phyloP scores from a whole-genome alignment of 2,888 invertebrate species.

The Brenthis hecate region DNA sequence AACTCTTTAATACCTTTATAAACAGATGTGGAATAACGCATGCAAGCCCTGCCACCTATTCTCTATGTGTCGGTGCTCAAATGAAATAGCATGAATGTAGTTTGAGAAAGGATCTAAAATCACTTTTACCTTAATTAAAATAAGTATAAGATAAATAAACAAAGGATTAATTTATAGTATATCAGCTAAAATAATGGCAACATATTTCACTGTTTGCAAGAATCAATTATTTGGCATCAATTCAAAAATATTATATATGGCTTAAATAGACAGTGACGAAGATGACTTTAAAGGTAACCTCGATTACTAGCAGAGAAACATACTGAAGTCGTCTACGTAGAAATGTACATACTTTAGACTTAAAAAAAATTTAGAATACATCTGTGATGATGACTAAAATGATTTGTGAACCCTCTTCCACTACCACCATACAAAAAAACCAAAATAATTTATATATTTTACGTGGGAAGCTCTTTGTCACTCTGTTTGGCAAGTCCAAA shows the following conservation, averaged over 20 bases:
- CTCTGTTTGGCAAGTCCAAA: conserved; percentile 61
- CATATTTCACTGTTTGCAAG: too few species aligned
- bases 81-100: conserved; percentile 4
- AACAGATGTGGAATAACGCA: conserved; percentile 8
- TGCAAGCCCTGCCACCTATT: conserved; percentile 34
- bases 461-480: conserved; percentile 65
- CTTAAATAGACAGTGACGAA: too few species aligned
- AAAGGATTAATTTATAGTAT: too few species aligned
- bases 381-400: conserved; percentile 9
- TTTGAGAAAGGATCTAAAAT: background rate
- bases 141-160: too few species aligned
- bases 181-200: too few species aligned
- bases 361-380: background rate
- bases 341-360: conserved; percentile 4
- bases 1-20: conserved; percentile 7
- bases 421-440: conserved; percentile 35
- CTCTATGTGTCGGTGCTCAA: conserved; percentile 12
- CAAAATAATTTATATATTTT: conserved; percentile 40
- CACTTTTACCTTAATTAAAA: too few species aligned
- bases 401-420: conserved; percentile 21
- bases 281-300: too few species aligned
- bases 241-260: too few species aligned
- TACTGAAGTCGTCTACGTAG: background rate
- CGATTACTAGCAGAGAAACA: too few species aligned
- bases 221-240: too few species aligned